These are phyloP conservation scores for Forbesichthys agassizii DNA, from an alignment of 2,113 vertebrate genomes.

Conservation along the genomic window DNA sequence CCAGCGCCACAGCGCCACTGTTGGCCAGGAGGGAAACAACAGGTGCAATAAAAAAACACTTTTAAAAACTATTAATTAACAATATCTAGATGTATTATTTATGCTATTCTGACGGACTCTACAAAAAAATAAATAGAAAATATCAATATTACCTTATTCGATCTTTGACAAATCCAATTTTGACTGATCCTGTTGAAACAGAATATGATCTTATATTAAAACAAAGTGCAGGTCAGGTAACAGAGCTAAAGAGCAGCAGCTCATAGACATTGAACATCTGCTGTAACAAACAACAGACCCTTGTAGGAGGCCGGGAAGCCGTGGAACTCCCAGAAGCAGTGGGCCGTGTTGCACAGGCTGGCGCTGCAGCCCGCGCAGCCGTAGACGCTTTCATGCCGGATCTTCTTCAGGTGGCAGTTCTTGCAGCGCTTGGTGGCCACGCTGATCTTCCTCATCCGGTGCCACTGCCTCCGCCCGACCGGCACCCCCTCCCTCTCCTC, in stretches of 20 bases:
- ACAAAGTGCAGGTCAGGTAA: neutral
- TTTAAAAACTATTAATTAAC: no score
- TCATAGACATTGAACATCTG: neutral
- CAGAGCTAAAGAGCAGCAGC: neutral
- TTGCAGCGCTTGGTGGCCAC: conserved; percentile 62
- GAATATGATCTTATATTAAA: conserved; percentile 5
- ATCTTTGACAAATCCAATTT: conserved; percentile 66
- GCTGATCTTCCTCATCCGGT: conserved; percentile 65
- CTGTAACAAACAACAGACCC: conserved; percentile 43
- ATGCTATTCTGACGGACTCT: no score
- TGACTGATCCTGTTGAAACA: conserved; percentile 60
- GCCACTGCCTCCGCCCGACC: conserved; percentile 30
- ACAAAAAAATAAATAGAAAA: neutral
- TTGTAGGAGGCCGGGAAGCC: conserved; percentile 40
- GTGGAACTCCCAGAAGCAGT: conserved; percentile 77
- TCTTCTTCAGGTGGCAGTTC: conserved; percentile 65
- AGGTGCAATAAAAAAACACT: neutral
- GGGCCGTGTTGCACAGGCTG: conserved; percentile 66
- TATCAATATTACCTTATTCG: conserved; percentile 55
- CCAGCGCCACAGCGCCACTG: conserved; percentile 51
- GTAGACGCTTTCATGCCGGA: conserved; percentile 64
- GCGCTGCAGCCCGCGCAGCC: conserved; percentile 66
- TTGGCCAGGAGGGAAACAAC: neutral
- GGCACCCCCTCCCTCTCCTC: neutral
- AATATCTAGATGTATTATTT: no score